Evolutionary conservation across 2,113 vertebrate genomes (phyloP).

Genomic region (Mellivora capensis): DNA sequence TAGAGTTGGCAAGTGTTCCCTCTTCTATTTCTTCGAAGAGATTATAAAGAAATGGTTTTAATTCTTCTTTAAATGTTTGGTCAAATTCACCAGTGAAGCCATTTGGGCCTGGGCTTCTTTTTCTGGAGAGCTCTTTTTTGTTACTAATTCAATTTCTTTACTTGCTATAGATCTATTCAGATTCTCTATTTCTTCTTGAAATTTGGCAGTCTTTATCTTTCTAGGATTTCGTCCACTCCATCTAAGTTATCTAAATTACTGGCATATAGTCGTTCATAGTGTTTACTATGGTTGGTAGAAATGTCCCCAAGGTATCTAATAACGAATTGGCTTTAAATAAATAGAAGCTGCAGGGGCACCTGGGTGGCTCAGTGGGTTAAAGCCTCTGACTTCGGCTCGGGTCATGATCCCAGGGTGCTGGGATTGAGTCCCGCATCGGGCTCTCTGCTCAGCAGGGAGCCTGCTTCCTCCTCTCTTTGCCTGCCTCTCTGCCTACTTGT

Average conservation of each 20-base stretch:
- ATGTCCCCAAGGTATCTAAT: not conserved
- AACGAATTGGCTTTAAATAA: not conserved
- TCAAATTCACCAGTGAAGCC: not conserved
- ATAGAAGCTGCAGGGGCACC: not conserved
- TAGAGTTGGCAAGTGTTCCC: not conserved
- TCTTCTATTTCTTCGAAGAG: not conserved
- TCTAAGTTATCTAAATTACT: not conserved
- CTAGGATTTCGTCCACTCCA: not conserved
- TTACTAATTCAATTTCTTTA: not conserved
- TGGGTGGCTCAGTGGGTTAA: too few species aligned
- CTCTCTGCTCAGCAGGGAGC: too few species aligned
- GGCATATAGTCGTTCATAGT: not conserved
- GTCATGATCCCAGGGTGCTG: too few species aligned
- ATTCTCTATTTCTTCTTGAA: not conserved
- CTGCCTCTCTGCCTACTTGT: too few species aligned
- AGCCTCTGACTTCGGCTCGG: too few species aligned
- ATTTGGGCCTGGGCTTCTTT: not conserved
- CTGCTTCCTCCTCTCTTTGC: too few species aligned
- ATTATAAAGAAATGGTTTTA: not conserved
- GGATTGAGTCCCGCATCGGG: too few species aligned
- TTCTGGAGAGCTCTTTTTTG: not conserved
- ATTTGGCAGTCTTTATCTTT: slow-evolving; percentile 6
- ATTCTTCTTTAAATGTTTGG: not conserved
- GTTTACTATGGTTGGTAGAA: not conserved
- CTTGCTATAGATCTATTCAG: not conserved